phyloP scores from a whole-genome alignment of 2,888 invertebrate genomes.

The Anagyrus pseudococci region DNA sequence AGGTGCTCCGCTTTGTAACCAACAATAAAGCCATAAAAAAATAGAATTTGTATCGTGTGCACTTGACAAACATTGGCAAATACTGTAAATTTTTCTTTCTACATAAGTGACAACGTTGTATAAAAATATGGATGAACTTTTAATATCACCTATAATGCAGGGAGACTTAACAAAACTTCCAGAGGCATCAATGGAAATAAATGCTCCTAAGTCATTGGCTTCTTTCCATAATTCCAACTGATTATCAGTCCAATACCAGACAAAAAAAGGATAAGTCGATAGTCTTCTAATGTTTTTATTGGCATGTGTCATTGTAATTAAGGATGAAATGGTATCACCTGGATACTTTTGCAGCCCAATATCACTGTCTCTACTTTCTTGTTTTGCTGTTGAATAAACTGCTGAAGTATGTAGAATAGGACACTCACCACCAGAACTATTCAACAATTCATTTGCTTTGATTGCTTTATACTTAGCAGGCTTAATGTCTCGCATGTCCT shows the following conservation, averaged over 20 bases:
- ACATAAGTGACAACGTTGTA: neutral
- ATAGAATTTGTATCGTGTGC: slow-evolving; percentile 4
- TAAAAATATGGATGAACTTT: neutral
- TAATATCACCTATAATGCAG: neutral
- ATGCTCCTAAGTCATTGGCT: neutral
- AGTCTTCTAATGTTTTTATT: neutral
- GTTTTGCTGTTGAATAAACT: neutral
- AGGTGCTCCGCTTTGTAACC: neutral
- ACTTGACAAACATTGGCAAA: slow-evolving; percentile 1
- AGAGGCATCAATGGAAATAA: slow-evolving; percentile 7
- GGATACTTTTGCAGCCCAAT: neutral
- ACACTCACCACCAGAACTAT: neutral
- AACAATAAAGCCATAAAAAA: neutral
- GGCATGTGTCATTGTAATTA: neutral
- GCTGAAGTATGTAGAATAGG: neutral
- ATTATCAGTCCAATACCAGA: slow-evolving; percentile 4
- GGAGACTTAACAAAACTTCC: neutral
- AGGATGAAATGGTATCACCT: neutral
- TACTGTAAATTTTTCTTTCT: neutral
- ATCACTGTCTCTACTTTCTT: neutral
- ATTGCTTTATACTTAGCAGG: neutral
- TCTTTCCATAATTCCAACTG: slow-evolving; percentile 11
- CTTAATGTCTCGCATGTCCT: neutral
- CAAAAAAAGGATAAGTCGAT: neutral
- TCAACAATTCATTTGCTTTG: neutral